Percentiles rank a stretch among this genome's conserved stretches.
Evolutionary conservation across 2,113 vertebrate species (phyloP).

Genomic region (Neogale vison): DNA sequence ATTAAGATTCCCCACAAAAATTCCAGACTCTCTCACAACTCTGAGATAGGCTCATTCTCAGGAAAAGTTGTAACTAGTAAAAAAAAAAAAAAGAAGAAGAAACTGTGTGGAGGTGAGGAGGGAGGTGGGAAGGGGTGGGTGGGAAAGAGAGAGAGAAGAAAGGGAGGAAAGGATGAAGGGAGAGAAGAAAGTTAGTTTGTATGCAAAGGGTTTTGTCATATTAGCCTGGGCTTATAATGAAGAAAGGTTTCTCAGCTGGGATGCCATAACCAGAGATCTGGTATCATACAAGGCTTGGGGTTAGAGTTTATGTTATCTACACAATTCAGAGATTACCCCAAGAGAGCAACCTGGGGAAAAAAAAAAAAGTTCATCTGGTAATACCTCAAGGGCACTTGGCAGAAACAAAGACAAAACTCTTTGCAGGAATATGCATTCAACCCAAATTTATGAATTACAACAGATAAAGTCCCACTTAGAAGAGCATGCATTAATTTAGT

Average conservation of each 20-base stretch:
- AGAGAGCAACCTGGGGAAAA: not conserved
- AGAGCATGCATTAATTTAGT: not conserved
- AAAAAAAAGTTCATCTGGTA: not conserved
- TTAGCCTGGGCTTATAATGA: not conserved
- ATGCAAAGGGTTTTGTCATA: not conserved
- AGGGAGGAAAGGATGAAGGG: fast-evolving
- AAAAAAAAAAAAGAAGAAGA: not conserved
- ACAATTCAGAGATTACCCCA: not conserved
- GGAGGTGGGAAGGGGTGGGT: fast-evolving
- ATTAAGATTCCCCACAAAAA: not conserved
- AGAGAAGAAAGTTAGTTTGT: too few relatives aligned
- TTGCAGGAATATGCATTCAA: not conserved
- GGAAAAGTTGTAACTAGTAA: not conserved
- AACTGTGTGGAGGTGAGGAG: too few relatives aligned
- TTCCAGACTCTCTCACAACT: not conserved
- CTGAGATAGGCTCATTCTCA: not conserved
- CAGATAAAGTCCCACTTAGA: not conserved
- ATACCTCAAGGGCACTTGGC: not conserved
- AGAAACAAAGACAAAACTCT: not conserved
- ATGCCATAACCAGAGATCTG: not conserved
- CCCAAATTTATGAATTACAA: not conserved
- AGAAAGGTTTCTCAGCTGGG: not conserved
- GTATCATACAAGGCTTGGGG: not conserved
- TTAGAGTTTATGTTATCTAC: not conserved
- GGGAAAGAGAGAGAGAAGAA: too few relatives aligned